phyloP scores from a whole-genome alignment of 2,888 invertebrate species.

The Bellardia bayeri region DNA sequence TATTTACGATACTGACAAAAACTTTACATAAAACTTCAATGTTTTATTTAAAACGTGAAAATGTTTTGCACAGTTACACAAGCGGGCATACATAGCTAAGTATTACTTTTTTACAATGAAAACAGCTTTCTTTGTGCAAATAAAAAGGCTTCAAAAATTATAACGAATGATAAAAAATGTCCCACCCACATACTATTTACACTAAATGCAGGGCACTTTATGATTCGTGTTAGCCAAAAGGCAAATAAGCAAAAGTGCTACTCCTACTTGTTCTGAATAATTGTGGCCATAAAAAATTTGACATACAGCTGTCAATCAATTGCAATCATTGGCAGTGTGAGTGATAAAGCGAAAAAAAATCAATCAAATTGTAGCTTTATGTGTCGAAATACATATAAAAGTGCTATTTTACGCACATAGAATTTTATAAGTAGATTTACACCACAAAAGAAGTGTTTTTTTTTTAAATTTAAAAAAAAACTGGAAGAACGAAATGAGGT shows the following conservation, averaged over 20 bases:
- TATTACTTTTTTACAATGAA: no score
- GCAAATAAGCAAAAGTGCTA: neutral
- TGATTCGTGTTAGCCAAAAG: slow-evolving; percentile 7
- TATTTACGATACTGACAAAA: no score
- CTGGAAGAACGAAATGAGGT: neutral
- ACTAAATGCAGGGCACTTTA: slow-evolving; percentile 14
- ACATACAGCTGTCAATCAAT: slow-evolving; percentile 68
- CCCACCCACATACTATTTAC: neutral
- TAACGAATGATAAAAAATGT: neutral
- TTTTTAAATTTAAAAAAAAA: neutral
- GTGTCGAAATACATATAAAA: slow-evolving; percentile 24
- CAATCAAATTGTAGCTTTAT: slow-evolving; percentile 27
- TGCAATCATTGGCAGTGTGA: slow-evolving; percentile 42
- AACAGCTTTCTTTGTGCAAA: no score
- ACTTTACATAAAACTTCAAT: no score
- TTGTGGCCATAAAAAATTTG: slow-evolving; percentile 55
- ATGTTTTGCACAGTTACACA: no score
- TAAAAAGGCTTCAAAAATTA: neutral
- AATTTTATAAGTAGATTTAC: slow-evolving; percentile 38
- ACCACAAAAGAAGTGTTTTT: slow-evolving; percentile 16
- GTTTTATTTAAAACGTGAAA: no score
- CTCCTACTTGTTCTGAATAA: slow-evolving; percentile 47
- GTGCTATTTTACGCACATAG: neutral
- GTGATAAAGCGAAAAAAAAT: slow-evolving; percentile 35
- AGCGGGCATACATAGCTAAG: no score